Evolutionary conservation across 1,140 invertebrate genomes (phyloP).

Genomic region (Belonocnema kinseyi): DNA sequence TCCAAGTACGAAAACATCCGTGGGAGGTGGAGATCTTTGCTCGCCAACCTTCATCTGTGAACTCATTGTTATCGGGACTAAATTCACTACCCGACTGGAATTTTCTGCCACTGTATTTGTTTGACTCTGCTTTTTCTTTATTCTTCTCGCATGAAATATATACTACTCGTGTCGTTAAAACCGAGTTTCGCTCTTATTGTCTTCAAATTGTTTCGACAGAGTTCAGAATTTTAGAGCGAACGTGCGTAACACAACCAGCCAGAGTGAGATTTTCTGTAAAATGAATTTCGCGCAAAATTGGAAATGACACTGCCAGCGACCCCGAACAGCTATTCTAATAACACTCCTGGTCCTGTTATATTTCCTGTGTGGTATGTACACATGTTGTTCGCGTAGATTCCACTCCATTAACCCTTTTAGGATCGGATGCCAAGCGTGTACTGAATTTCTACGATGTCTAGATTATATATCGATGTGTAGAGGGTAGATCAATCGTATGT

Average conservation of each 20-base stretch:
- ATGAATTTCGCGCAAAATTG: neutral
- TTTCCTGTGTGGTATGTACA: constrained; percentile 1
- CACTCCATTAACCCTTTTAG: constrained; percentile 23
- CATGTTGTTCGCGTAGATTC: neutral
- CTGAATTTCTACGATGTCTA: too few relatives aligned
- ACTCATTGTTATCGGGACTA: constrained; percentile 28
- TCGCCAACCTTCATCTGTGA: neutral
- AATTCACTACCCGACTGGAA: constrained; percentile 18
- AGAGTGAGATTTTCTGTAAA: constrained; percentile 28
- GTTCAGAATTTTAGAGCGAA: neutral
- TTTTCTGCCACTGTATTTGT: constrained; percentile 21
- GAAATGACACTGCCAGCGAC: constrained; percentile 6
- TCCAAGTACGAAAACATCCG: constrained; percentile 5
- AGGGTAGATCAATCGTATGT: too few relatives aligned
- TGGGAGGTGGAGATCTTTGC: constrained; percentile 1
- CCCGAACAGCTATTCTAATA: constrained; percentile 8
- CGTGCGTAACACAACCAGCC: neutral
- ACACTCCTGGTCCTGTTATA: constrained; percentile 5
- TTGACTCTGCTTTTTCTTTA: neutral
- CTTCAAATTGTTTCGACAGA: neutral
- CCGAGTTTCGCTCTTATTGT: neutral
- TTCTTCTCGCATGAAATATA: neutral
- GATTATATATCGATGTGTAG: too few relatives aligned
- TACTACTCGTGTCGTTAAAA: constrained; percentile 3
- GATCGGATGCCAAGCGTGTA: neutral